phyloP scores from a whole-genome alignment of 2,888 invertebrate genomes.

The Altica lythri region DNA sequence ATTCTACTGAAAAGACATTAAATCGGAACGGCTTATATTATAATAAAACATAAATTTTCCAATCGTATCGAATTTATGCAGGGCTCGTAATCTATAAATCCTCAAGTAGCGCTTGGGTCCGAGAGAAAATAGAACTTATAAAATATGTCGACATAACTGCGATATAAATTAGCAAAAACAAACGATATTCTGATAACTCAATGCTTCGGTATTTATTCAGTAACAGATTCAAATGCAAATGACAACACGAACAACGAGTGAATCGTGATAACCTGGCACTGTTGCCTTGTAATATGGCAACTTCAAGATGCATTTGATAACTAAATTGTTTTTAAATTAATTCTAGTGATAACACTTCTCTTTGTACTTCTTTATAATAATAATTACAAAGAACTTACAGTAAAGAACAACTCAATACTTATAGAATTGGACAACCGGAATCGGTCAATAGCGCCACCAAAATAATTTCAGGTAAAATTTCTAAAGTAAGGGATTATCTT shows the following conservation, averaged over 20 bases:
- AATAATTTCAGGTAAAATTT: too few species aligned
- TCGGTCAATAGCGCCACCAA: too few species aligned
- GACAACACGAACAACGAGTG: slow-evolving; percentile 45
- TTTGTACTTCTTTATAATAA: too few species aligned
- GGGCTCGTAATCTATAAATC: slow-evolving; percentile 32
- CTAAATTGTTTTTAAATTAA: slow-evolving; percentile 31
- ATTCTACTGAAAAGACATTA: slow-evolving; percentile 32
- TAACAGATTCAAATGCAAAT: slow-evolving; percentile 49
- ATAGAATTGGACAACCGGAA: too few species aligned
- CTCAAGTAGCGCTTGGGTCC: too few species aligned
- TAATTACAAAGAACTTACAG: too few species aligned
- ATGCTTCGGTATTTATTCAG: slow-evolving; percentile 47
- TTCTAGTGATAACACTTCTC: too few species aligned
- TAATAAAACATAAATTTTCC: slow-evolving; percentile 38
- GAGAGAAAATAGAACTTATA: slow-evolving; percentile 37
- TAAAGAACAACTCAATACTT: too few species aligned
- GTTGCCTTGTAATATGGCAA: slow-evolving; percentile 37
- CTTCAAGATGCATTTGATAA: slow-evolving; percentile 36
- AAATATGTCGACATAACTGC: slow-evolving; percentile 40
- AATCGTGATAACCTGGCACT: slow-evolving; percentile 48
- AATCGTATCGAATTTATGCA: slow-evolving; percentile 36
- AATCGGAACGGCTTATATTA: slow-evolving; percentile 34
- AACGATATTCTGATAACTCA: slow-evolving; percentile 50
- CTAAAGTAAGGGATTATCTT: too few species aligned
- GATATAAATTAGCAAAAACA: slow-evolving; percentile 47